Evolutionary conservation across 2,888 invertebrate species (phyloP), one percentile per base, ranked within the genome.

Genomic region (Panzeria rudis): DNA sequence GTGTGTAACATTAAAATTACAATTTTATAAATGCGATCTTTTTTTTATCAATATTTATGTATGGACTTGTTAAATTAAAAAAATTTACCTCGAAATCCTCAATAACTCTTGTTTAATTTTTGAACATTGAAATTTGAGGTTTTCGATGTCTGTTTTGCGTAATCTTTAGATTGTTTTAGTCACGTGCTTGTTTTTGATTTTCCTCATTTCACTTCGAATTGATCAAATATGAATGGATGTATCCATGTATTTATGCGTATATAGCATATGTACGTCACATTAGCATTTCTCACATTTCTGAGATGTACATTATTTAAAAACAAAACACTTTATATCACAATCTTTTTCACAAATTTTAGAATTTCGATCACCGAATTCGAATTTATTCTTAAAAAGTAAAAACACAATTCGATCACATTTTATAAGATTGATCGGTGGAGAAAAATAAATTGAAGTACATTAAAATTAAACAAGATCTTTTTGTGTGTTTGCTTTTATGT

Each of bases 121-220:
- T 80, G 50, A 29, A 41, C 59, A 56, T 82, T 35, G 69, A 76
- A 54, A 15, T 54, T 76, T 83, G 62, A 84, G 72, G 77, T 73
- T 79, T 81, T 84, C 73, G 68, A 64, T 66, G 76, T 29, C n/a
- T 71, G 72, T 82, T 86, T 86, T 86, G 85, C 83, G 84, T 84
- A 86, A 86, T 84, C 59, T 86, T 86, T 86, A 86, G 88, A 86
- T 88, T 87, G 29, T 38, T 84, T 76, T 75, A 83, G 90, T 89
- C 91, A 90, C 91, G 90, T 90, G 90, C 86, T 78, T 68, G 35
- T 47, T 78, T 32, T 66, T 71, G 54, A 71, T 41, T 77, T 64
- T 77, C 38, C 56, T 72, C 44, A 47, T 66, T 56, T 71, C 59
- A 77, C 56, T 66, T 25, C 13, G 23, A 41, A 54, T 44, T 84